phyloP scores from a whole-genome alignment of 1,140 invertebrate species.

The Trachymyrmex septentrionalis region DNA sequence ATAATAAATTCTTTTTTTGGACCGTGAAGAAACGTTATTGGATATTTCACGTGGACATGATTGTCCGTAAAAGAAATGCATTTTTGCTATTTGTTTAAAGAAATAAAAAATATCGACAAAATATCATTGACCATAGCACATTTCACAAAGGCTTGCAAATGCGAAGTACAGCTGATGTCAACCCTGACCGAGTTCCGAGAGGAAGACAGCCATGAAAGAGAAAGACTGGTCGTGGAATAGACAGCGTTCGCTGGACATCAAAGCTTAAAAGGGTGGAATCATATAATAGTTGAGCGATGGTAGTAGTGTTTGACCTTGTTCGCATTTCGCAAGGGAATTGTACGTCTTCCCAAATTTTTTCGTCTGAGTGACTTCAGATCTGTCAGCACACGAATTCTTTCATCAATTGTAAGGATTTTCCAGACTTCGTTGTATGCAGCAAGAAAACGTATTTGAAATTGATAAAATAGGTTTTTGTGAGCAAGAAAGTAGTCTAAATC shows the following conservation, averaged over 20 bases:
- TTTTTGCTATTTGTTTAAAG: not conserved
- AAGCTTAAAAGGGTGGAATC: constrained; percentile 61
- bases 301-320: constrained; percentile 57
- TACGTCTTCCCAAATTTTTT: constrained; percentile 26
- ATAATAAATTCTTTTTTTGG: not conserved
- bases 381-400: not conserved
- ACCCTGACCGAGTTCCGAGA: constrained; percentile 69
- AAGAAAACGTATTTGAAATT: not conserved
- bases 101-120: constrained; percentile 1
- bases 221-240: constrained; percentile 46
- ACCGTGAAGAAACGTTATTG: not conserved
- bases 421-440: too few species aligned
- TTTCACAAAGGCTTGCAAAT: constrained; percentile 42
- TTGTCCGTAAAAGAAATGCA: not conserved
- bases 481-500: not conserved
- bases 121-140: constrained; percentile 15
- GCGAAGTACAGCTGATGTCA: constrained; percentile 28
- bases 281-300: constrained; percentile 32
- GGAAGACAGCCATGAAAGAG: constrained; percentile 17
- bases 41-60: not conserved
- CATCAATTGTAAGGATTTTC: not conserved
- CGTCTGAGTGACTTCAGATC: constrained; percentile 13
- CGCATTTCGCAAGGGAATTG: constrained; percentile 35
- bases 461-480: not conserved
- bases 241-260: constrained; percentile 58